Evolutionary conservation across 2,797 vertebrate species (phyloP), one percentile per base, ranked within the genome.

Genomic region (Trichosurus vulpecula): DNA sequence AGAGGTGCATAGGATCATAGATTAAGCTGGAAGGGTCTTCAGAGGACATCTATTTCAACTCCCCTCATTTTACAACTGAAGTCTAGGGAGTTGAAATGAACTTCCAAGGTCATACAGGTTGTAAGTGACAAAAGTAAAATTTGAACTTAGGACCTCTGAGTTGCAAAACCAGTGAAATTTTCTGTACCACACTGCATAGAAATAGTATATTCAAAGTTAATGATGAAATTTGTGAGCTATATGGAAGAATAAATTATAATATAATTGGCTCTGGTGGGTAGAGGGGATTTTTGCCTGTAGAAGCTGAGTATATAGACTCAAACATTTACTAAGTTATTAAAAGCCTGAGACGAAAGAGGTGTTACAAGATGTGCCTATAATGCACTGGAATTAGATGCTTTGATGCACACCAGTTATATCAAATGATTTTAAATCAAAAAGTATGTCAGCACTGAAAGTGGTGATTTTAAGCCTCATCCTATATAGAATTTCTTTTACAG

Each of bases 341-440:
- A 11, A 95, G 55, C 31, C 30, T 11, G 31, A 66, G n/a, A 74
- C 52, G 92, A 55, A 92, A 56, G 6, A 6, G 13, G 1, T 58
- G n/a, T 30, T n/a, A 4, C 0, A 12, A 0, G 54, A 0, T 51
- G 35, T 0, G 0, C 16, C 56, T 52, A 16, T 41, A 57, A 92
- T 93, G 81, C 0, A 55, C 90, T 31, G 89, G 1, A 52, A 55
- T 29, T 94, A 53, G 25, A 35, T 6, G 93, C 92, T 96, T 92
- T 58, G 94, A 41, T 22, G 5, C 5, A 93, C 13, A 55, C 13
- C 3, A 29, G 3, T 93, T 95, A 16, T 0, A 0, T 61, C 92
- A 92, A 92, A 0, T 8, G 0, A 16, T 52, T 51, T 93, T 52
- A 55, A 54, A 58, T 94, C 27, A 52, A 22, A 66, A 94, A 81